These are phyloP conservation scores for Caenorhabditis sulstoni DNA, from an alignment of 2,888 invertebrate genomes.

Conservation along the genomic window DNA sequence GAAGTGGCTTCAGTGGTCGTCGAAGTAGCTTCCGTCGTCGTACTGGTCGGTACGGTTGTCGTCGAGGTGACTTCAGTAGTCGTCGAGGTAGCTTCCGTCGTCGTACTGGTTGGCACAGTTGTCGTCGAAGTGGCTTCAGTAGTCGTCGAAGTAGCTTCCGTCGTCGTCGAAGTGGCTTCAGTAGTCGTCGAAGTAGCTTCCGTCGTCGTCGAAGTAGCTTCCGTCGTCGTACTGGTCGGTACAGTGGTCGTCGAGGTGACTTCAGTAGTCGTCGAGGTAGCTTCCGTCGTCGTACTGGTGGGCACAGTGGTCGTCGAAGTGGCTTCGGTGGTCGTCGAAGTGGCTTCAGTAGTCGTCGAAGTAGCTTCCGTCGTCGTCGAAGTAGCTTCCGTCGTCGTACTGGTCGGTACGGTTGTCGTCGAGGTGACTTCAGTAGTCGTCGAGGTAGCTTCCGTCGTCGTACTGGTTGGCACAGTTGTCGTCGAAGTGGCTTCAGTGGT, in stretches of 20 bases:
- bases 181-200: neutral
- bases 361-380: conserved; percentile 12
- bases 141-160: conserved; percentile 26
- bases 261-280: conserved; percentile 8
- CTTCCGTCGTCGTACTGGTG: conserved; percentile 13
- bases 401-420: neutral
- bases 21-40: neutral
- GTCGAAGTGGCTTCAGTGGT: conserved; percentile 3
- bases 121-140: conserved; percentile 19
- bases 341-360: conserved; percentile 7
- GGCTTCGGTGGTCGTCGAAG: conserved; percentile 3
- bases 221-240: conserved; percentile 1
- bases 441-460: neutral
- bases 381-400: neutral
- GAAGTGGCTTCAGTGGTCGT: conserved; percentile 2
- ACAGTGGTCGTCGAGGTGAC: conserved; percentile 5
- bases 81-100: conserved; percentile 12
- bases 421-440: conserved; percentile 1
- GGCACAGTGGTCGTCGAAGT: conserved; percentile 12
- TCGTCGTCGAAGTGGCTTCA: neutral
- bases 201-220: conserved; percentile 1
- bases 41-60: neutral
- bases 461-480: neutral
- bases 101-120: neutral
- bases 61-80: conserved; percentile 5